Evolutionary conservation across 2,888 invertebrate genomes (phyloP).

Genomic region (Nemotelus pantherinus): DNA sequence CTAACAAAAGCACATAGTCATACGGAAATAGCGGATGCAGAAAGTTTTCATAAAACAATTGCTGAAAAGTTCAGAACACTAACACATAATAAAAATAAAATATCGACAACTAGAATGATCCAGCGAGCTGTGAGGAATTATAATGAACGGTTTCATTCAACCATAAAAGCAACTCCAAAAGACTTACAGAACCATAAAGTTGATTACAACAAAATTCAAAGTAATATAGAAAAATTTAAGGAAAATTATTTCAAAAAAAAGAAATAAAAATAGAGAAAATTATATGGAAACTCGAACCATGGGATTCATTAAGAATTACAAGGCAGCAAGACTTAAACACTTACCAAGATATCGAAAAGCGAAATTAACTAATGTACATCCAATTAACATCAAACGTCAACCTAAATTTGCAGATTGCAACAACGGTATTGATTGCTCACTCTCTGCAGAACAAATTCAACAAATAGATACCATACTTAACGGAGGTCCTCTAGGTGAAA

Average conservation of each 20-base stretch:
- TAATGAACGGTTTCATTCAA: conserved; percentile 6
- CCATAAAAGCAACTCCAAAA: conserved; percentile 14
- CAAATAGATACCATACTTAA: too few relatives aligned
- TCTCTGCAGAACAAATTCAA: too few relatives aligned
- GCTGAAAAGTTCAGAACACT: conserved; percentile 33
- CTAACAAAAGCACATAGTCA: conserved; percentile 23
- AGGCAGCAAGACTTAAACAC: too few relatives aligned
- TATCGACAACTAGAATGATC: not conserved
- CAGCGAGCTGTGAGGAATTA: not conserved
- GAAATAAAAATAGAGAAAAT: too few relatives aligned
- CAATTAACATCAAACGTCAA: too few relatives aligned
- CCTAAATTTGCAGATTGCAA: too few relatives aligned
- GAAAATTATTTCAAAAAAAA: not conserved
- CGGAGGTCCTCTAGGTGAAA: too few relatives aligned
- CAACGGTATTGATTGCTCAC: too few relatives aligned
- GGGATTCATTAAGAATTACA: too few relatives aligned
- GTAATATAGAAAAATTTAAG: not conserved
- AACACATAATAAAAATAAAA: not conserved
- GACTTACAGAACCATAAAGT: not conserved
- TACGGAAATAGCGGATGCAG: conserved; percentile 24
- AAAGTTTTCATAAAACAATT: conserved; percentile 24
- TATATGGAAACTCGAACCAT: too few relatives aligned
- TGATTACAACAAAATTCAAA: not conserved
- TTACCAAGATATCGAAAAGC: too few relatives aligned
- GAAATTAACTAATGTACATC: too few relatives aligned